Percentiles rank a stretch among this genome's conserved stretches.
These are phyloP conservation scores for Macaca fascicularis DNA, from an alignment of 2,113 vertebrate genomes.

Conservation along the genomic window T2T-MFA8v1.1 NC_088390.1:53555001-53555500, in stretches of 20 bases:
- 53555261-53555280: not conserved
- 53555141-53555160: not conserved
- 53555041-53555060: not conserved
- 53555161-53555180: not conserved
- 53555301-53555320: not conserved
- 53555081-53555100: not conserved
- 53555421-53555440: not conserved
- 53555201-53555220: not conserved
- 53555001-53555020: not conserved
- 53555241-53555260: not conserved
- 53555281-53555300: not conserved
- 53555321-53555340: not conserved
- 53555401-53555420: not conserved
- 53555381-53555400: no score
- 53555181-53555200: not conserved
- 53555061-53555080: not conserved
- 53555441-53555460: not conserved
- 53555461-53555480: not conserved
- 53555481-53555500: not conserved
- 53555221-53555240: not conserved
- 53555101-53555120: not conserved
- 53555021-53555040: not conserved
- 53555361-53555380: not conserved
- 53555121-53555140: not conserved
- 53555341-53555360: not conserved